These are phyloP conservation scores for Drosophila barbarae DNA, from an alignment of 2,888 invertebrate genomes.

Conservation along the genomic window DNA sequence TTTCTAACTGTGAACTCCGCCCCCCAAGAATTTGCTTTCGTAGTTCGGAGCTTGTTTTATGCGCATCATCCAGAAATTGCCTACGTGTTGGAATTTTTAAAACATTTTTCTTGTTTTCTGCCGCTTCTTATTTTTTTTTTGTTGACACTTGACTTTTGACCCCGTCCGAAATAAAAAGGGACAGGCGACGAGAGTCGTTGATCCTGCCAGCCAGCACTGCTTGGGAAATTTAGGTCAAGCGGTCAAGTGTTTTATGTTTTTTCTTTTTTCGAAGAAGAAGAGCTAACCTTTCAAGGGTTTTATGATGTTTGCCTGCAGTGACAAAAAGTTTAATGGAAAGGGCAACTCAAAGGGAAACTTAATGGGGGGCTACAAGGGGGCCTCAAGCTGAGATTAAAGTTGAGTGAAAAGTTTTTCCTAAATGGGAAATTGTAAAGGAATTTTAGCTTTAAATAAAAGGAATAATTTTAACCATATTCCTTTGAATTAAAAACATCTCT, in stretches of 20 bases:
- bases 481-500: background rate
- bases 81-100: constrained; percentile 70
- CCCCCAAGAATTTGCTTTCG: constrained; percentile 42
- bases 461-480: too few species aligned
- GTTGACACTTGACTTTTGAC: constrained; percentile 60
- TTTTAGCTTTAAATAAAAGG: too few species aligned
- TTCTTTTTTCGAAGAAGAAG: constrained; percentile 7
- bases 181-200: constrained; percentile 46
- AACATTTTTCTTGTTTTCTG: constrained; percentile 57
- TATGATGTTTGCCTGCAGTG: constrained; percentile 54
- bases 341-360: background rate
- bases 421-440: background rate
- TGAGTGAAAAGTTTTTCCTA: background rate
- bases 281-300: constrained; percentile 46
- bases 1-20: constrained; percentile 23
- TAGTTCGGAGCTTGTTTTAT: constrained; percentile 58
- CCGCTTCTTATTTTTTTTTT: constrained; percentile 31
- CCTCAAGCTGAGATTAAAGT: constrained; percentile 12
- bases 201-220: constrained; percentile 38
- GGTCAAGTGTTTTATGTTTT: constrained; percentile 63
- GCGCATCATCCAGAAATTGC: constrained; percentile 63
- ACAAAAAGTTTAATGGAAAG: constrained; percentile 19
- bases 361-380: background rate
- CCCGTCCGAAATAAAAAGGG: constrained; percentile 19
- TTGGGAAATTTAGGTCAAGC: constrained; percentile 66